Evolutionary conservation across 2,888 invertebrate genomes (phyloP).

Genomic region (Dyspetes luteomarginatus): DNA sequence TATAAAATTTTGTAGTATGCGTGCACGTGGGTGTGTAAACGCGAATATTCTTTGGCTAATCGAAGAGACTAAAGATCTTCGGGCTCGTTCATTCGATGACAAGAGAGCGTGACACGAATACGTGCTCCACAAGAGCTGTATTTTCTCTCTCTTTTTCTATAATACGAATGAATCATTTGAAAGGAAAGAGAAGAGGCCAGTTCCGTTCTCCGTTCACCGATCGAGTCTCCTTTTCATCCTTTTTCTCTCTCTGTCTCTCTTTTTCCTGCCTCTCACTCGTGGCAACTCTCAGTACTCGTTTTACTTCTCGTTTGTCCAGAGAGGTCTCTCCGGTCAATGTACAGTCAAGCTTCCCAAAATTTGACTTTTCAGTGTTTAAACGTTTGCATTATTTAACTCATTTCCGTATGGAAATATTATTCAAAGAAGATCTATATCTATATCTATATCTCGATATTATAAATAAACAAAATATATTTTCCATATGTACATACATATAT

Average conservation of each 20-base stretch:
- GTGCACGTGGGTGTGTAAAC: background rate
- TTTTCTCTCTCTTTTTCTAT: background rate
- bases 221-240: background rate
- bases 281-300: no score
- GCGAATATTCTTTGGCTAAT: constrained; percentile 28
- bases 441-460: no score
- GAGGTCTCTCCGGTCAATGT: no score
- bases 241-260: background rate
- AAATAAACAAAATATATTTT: no score
- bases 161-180: constrained; percentile 56
- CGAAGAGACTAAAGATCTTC: constrained; percentile 17
- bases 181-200: constrained; percentile 33
- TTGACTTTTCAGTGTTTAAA: no score
- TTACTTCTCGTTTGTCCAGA: no score
- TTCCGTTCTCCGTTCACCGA: constrained; percentile 51
- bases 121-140: constrained; percentile 32
- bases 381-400: no score
- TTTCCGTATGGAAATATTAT: no score
- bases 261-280: no score
- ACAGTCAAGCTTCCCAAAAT: no score
- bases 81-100: constrained; percentile 38
- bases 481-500: no score
- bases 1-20: background rate
- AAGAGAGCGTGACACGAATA: constrained; percentile 63
- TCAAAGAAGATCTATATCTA: no score